These are phyloP conservation scores for Pectinophora gossypiella DNA, from an alignment of 1,140 invertebrate genomes.

Conservation along the genomic window DNA sequence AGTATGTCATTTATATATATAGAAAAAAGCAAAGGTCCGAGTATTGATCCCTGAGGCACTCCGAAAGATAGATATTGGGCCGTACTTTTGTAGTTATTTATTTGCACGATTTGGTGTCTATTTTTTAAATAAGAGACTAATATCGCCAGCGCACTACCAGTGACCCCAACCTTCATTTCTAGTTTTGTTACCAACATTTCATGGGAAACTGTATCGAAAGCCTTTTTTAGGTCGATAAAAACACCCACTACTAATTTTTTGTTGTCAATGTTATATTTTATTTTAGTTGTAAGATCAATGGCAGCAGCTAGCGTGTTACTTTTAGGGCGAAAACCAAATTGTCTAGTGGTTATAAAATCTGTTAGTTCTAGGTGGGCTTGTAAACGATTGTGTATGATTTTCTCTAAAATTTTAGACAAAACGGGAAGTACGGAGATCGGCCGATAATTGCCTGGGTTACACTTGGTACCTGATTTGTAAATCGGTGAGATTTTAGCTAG, in stretches of 20 bases:
- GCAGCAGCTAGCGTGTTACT: background rate
- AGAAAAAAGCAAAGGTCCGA: conserved; percentile 7
- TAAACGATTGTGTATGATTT: background rate
- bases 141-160: background rate
- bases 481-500: background rate
- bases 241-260: background rate
- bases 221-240: conserved; percentile 7
- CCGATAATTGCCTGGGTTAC: background rate
- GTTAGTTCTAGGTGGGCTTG: background rate
- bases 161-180: background rate
- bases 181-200: background rate
- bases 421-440: background rate
- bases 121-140: background rate
- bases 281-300: background rate
- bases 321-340: background rate
- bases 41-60: conserved; percentile 8
- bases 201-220: conserved; percentile 7
- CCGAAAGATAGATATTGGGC: background rate
- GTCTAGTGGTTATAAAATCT: background rate
- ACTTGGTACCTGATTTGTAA: background rate
- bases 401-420: background rate
- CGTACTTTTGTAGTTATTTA: background rate
- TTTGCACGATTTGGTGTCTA: conserved; percentile 1
- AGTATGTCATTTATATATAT: conserved; percentile 6
- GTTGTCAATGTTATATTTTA: background rate